phyloP scores from a whole-genome alignment of 1,140 invertebrate species.

The Heliconius hewitsoni region DNA sequence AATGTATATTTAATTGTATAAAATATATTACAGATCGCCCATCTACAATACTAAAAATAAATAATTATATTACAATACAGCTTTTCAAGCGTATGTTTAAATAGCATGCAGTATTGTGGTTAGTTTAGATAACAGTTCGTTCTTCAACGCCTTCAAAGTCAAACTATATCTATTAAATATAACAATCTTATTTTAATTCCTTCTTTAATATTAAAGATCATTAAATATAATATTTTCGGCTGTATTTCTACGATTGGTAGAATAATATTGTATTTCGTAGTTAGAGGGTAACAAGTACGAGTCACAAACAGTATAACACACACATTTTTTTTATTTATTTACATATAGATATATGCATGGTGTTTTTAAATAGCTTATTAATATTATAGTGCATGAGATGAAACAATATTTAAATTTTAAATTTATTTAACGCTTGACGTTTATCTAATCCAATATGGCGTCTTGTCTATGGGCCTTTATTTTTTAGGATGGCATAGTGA shows the following conservation, averaged over 20 bases:
- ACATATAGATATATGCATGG: neutral
- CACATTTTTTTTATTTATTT: neutral
- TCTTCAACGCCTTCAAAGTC: neutral
- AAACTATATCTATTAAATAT: neutral
- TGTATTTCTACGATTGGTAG: neutral
- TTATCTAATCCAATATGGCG: constrained; percentile 37
- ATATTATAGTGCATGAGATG: neutral
- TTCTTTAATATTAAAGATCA: neutral
- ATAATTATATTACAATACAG: neutral
- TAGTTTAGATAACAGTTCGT: neutral
- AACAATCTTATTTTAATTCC: neutral
- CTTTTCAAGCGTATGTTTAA: neutral
- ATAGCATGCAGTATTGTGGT: neutral
- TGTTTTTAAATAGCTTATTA: neutral
- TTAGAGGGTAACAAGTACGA: neutral
- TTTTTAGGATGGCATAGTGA: constrained; percentile 89
- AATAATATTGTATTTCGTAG: neutral
- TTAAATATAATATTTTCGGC: neutral
- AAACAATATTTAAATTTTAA: constrained; percentile 1
- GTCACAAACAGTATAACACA: neutral
- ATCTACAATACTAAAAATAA: constrained; percentile 13
- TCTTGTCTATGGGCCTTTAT: constrained; percentile 33
- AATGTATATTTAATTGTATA: neutral
- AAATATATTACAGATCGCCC: neutral
- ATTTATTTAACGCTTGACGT: constrained; percentile 43